Evolutionary conservation across 2,888 invertebrate species (phyloP), one percentile per base, ranked within the genome.

Genomic region (Amiota communis): DNA sequence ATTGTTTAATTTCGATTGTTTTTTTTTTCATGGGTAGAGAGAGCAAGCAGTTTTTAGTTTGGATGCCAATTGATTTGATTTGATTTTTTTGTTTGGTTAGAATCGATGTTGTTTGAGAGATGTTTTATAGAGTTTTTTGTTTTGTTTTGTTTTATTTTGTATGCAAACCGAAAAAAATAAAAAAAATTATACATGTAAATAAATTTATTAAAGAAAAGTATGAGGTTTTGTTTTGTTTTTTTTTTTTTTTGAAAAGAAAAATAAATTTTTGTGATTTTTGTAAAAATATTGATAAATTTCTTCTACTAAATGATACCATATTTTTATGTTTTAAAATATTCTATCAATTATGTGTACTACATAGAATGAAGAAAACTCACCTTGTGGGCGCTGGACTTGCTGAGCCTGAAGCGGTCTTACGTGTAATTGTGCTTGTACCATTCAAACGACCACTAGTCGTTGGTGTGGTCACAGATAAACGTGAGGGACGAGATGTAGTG

Each of bases 331-430:
- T n/a, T n/a, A n/a, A n/a, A n/a, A n/a, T n/a, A n/a, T n/a, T 36
- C 36, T 36, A 36, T 36, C 36, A 36, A 2, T 36, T 36, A 36
- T 36, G 36, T 36, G 36, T 36, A 36, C 0, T 36, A 36, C 6
- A 6, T 23, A 23, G 8, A 36, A 36, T 36, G 4, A 36, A 36
- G 36, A 36, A 36, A 64, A 73, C 80, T 87, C 91, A 95, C 95
- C 95, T 95, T 89, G 93, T 92, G 78, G 94, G 93, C 77, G 95
- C 94, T 74, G 95, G 95, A 78, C 95, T 95, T 73, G 93, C 91
- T 67, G 94, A 91, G 47, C 95, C 95, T 63, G 95, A 95, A 17
- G 96, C 95, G 46, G 96, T 95, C 76, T 92, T 91, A 76, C 92
- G 91, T 47, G 93, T 91, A 9, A 87, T 87, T 77, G 83, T 85